Evolutionary conservation across 2,113 vertebrate species (phyloP), one percentile per base, ranked within the genome.

Genomic region (Prionailurus bengalensis): DNA sequence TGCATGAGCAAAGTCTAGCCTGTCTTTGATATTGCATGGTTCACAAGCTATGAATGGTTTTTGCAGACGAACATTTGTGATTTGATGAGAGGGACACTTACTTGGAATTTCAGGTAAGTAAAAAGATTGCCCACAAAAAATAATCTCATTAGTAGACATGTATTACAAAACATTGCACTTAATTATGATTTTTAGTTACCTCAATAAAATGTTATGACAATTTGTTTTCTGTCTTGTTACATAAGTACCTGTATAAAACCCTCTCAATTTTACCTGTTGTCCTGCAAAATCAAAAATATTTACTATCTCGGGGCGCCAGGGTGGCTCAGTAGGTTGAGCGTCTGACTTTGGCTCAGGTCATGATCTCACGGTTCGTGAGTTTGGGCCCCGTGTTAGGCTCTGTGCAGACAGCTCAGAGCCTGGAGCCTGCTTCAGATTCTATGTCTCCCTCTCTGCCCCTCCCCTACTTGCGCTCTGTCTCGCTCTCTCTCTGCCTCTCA

Each of bases 231-330:
- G 6, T 78, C 19, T 58, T 87, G 27, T 7, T 82, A 86, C 48
- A 36, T 36, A 58, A 76, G 7, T 66, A 55, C 3, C 36, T 91
- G 63, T 3, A 48, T 33, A 39, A 81, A 10, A 68, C 7, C 14
- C 11, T 61, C 10, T 68, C 5, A 1, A n/a, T 92, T 92, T 89
- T 70, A 5, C 53, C 11, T 86, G 7, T 73, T 89, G 16, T 51
- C 15, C 73, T 87, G 8, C 19, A 73, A 94, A 88, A 81, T 9
- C 7, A 79, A 83, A 97, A 87, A 61, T 61, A 92, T 89, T 89
- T 79, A 71, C 13, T 39, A 3, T 29, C 5, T 66, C 1, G 8
- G 45, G 45, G 45, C 1, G 1, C 45, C 45, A 1, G 45, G 45
- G 45, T 45, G 45, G 45, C 45, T 45, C 45, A 45, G 45, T 45